Evolutionary conservation across 2,797 vertebrate species (phyloP).

Genomic region (Miichthys miiuy): DNA sequence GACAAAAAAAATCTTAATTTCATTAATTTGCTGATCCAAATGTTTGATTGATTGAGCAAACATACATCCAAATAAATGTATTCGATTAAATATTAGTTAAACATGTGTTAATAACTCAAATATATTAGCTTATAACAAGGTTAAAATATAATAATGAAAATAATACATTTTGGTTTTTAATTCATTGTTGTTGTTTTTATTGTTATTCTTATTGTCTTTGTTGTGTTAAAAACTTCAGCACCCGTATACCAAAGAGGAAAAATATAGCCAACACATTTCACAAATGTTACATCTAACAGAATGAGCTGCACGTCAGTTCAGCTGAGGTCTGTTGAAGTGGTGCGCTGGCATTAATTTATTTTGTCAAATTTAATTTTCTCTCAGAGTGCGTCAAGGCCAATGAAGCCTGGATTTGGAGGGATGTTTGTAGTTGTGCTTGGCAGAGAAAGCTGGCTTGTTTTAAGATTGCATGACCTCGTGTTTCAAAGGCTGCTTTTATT

Average conservation of each 20-base stretch:
- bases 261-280: conserved; percentile 11
- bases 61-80: not conserved
- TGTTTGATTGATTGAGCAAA: not conserved
- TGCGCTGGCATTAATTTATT: conserved; percentile 77
- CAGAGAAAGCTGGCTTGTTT: conserved; percentile 57
- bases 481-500: conserved; percentile 76
- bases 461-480: conserved; percentile 52
- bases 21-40: not conserved
- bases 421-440: conserved; percentile 75
- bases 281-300: conserved; percentile 35
- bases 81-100: not conserved
- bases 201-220: not conserved
- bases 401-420: conserved; percentile 51
- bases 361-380: conserved; percentile 80
- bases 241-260: not conserved
- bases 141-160: not conserved
- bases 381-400: conserved; percentile 55
- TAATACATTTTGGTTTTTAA: not conserved
- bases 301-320: conserved; percentile 32
- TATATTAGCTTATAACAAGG: not conserved
- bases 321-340: conserved; percentile 44
- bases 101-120: not conserved
- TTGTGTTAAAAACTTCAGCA: not conserved
- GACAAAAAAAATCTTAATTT: not conserved
- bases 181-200: not conserved